Percentiles rank a stretch among this genome's conserved stretches.
phyloP scores from a whole-genome alignment of 2,888 invertebrate species.

The Tinea semifulvella region DNA sequence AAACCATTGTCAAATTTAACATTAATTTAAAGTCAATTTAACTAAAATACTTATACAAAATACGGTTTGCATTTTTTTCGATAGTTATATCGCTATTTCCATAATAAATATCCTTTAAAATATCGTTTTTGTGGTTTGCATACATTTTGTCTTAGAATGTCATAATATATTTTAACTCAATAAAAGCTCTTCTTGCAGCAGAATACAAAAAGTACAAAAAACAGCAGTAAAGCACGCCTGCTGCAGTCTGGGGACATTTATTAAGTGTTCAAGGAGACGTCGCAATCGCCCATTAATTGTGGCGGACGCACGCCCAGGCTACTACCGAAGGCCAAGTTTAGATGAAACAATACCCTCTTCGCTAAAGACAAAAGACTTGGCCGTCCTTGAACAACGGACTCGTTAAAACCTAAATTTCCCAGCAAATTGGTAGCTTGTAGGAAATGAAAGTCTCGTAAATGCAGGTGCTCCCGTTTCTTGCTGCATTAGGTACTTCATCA shows the following conservation, averaged over 20 bases:
- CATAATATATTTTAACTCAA: constrained; percentile 3
- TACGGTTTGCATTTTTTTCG: too few relatives aligned
- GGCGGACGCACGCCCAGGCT: constrained; percentile 19
- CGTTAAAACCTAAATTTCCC: constrained; percentile 1
- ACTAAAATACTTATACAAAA: too few relatives aligned
- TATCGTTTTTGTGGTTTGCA: too few relatives aligned
- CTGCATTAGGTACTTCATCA: too few relatives aligned
- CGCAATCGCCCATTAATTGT: constrained; percentile 29
- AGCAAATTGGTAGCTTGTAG: constrained; percentile 2
- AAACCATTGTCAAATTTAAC: too few relatives aligned
- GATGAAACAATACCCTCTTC: constrained; percentile 10
- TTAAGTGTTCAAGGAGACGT: constrained; percentile 9
- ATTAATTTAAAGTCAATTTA: too few relatives aligned
- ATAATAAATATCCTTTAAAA: too few relatives aligned
- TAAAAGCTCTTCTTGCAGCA: not conserved
- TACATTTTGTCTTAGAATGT: too few relatives aligned
- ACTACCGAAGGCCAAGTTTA: constrained; percentile 9
- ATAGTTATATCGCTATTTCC: too few relatives aligned
- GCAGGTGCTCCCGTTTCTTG: constrained; percentile 1
- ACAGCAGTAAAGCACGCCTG: not conserved
- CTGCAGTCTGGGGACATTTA: constrained; percentile 10
- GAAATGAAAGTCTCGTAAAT: constrained; percentile 1
- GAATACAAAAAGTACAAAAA: constrained; percentile 1
- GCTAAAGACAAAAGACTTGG: constrained; percentile 11
- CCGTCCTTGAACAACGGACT: constrained; percentile 8